phyloP scores from a whole-genome alignment of 92 coral and sea anemone genomes.

The Palythoa grandis region DNA sequence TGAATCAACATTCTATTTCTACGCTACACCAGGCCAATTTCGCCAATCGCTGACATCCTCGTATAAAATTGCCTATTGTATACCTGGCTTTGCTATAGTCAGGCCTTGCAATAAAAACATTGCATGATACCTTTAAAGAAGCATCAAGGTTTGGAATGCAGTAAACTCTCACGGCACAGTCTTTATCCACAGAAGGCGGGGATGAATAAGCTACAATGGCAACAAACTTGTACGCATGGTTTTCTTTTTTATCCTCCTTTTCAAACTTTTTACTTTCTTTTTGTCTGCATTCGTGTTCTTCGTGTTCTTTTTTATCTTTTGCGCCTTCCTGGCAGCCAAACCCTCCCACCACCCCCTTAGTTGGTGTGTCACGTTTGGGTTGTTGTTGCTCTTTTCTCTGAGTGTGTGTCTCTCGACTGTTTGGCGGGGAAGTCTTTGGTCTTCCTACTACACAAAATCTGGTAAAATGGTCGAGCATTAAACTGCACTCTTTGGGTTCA shows the following conservation, averaged over 20 bases:
- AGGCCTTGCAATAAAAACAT: background rate
- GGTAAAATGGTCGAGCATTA: constrained; percentile 34
- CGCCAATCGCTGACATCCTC: too few species aligned
- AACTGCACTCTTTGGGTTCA: constrained; percentile 15
- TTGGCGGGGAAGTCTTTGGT: background rate
- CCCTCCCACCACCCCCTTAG: background rate
- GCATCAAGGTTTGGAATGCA: constrained; percentile 15
- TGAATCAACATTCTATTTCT: too few species aligned
- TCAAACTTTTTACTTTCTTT: background rate
- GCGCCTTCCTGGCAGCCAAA: background rate
- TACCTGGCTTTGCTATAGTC: too few species aligned
- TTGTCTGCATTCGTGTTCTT: background rate
- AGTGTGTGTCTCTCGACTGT: background rate
- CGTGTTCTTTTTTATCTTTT: background rate
- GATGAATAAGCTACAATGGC: constrained; percentile 16
- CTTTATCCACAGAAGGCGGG: constrained; percentile 26
- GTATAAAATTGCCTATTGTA: too few species aligned
- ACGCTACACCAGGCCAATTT: too few species aligned
- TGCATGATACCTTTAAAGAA: constrained; percentile 4
- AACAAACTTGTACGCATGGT: background rate
- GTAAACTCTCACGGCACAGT: constrained; percentile 16
- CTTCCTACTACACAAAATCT: constrained; percentile 21
- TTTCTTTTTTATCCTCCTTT: background rate
- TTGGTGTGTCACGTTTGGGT: background rate
- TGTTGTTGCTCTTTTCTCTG: background rate